These are phyloP conservation scores for Drosophila sordidapex DNA, from an alignment of 2,888 invertebrate genomes.

Conservation along the genomic window DNA sequence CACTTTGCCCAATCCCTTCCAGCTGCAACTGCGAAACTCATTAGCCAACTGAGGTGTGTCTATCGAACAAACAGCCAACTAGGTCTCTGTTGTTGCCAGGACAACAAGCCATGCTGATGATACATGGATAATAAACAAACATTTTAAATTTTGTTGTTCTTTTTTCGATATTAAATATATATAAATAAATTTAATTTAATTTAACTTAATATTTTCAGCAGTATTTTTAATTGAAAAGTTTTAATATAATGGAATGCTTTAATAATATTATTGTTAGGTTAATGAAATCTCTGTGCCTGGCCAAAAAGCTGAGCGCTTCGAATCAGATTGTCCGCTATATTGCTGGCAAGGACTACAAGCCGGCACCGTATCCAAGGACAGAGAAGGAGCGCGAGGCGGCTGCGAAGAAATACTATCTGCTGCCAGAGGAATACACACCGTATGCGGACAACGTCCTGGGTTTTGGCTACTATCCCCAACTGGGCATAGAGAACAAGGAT, in stretches of 20 bases:
- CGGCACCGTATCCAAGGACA: constrained; percentile 91
- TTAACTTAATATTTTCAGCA: background rate
- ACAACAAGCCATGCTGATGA: constrained; percentile 18
- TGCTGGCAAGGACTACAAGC: constrained; percentile 91
- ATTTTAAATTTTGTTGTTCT: background rate
- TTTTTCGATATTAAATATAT: background rate
- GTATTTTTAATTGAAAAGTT: background rate
- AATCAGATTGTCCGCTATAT: constrained; percentile 77
- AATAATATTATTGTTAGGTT: constrained; percentile 28
- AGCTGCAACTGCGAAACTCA: constrained; percentile 25
- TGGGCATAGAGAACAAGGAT: constrained; percentile 89
- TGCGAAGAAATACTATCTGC: constrained; percentile 94
- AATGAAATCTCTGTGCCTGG: constrained; percentile 77
- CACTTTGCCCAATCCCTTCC: constrained; percentile 8
- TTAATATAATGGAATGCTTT: background rate
- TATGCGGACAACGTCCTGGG: constrained; percentile 91
- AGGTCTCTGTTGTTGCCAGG: constrained; percentile 29
- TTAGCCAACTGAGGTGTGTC: constrained; percentile 12
- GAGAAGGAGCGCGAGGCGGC: constrained; percentile 90
- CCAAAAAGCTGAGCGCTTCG: constrained; percentile 70
- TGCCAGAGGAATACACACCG: constrained; percentile 93
- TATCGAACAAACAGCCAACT: constrained; percentile 45
- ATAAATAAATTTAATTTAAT: background rate
- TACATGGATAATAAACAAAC: background rate
- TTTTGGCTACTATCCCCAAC: constrained; percentile 95